Conservation (phyloP, 2,888 invertebrate species). For the Apotomis capreana region DNA sequence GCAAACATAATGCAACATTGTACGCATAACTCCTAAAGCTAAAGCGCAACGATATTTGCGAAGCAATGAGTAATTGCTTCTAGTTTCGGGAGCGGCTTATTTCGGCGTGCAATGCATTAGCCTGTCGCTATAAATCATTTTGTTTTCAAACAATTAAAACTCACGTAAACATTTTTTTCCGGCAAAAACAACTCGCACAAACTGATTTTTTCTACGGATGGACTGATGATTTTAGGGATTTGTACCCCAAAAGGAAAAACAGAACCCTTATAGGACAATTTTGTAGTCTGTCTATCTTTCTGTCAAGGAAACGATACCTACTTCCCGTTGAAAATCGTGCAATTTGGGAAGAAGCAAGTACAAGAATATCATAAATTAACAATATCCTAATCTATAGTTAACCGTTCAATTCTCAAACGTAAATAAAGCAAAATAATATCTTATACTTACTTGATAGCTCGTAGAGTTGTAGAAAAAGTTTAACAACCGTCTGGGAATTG, state of each 20-base stretch:
- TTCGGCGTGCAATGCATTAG: conserved; percentile 19
- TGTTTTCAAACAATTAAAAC: conserved; percentile 27
- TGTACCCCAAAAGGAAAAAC: not conserved
- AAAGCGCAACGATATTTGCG: conserved; percentile 35
- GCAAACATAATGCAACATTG: conserved; percentile 25
- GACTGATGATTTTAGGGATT: not conserved
- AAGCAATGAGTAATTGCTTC: conserved; percentile 26
- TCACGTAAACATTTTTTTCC: conserved; percentile 9
- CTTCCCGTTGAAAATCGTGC: too few species aligned
- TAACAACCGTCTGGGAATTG: too few species aligned
- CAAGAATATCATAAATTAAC: too few species aligned
- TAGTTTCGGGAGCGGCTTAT: conserved; percentile 24
- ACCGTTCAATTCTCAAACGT: too few species aligned
- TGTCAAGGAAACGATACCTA: too few species aligned
- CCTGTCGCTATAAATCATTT: conserved; percentile 21
- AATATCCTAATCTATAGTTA: too few species aligned
- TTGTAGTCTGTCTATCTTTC: too few species aligned
- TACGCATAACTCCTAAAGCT: conserved; percentile 2
- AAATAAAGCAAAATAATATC: too few species aligned
- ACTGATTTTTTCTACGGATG: not conserved
- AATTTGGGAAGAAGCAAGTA: too few species aligned
- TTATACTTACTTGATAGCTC: too few species aligned
- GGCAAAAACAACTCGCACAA: not conserved
- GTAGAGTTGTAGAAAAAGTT: too few species aligned
- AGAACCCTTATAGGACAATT: too few species aligned